Percentiles rank a stretch among this genome's conserved stretches.
Conservation (phyloP, 2,113 vertebrate species). For the Elgaria multicarinata region DNA sequence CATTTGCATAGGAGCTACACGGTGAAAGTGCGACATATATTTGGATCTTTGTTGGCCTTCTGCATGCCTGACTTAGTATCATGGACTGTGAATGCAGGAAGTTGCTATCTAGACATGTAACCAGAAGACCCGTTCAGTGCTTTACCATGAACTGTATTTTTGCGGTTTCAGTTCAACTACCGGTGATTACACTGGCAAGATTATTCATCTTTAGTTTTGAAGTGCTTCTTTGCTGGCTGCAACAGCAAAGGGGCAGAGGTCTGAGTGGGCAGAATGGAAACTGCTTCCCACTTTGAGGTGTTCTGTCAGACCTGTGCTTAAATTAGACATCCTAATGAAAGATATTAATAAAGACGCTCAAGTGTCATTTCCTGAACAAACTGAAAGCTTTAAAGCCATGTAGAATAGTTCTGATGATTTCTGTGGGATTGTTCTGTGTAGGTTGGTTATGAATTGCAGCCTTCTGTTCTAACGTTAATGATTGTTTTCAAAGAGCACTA, state of each 20-base stretch:
- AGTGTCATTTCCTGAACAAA: conserved; percentile 11
- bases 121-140: conserved; percentile 4
- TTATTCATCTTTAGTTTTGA: neutral
- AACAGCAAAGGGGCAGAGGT: neutral
- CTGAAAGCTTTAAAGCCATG: neutral
- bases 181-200: neutral
- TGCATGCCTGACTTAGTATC: neutral
- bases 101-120: neutral
- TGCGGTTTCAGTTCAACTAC: conserved; percentile 24
- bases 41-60: neutral
- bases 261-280: conserved; percentile 1
- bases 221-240: neutral
- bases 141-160: conserved; percentile 33
- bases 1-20: neutral
- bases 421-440: neutral
- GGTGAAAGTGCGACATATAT: neutral
- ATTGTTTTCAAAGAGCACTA: conserved; percentile 38
- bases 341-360: neutral
- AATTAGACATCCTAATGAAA: neutral
- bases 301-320: neutral
- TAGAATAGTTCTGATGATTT: neutral
- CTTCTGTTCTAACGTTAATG: neutral
- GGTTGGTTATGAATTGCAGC: too few relatives aligned
- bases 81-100: neutral
- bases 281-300: neutral